Evolutionary conservation across 1,140 invertebrate genomes (phyloP).

Genomic region (Nasonia vitripennis): DNA sequence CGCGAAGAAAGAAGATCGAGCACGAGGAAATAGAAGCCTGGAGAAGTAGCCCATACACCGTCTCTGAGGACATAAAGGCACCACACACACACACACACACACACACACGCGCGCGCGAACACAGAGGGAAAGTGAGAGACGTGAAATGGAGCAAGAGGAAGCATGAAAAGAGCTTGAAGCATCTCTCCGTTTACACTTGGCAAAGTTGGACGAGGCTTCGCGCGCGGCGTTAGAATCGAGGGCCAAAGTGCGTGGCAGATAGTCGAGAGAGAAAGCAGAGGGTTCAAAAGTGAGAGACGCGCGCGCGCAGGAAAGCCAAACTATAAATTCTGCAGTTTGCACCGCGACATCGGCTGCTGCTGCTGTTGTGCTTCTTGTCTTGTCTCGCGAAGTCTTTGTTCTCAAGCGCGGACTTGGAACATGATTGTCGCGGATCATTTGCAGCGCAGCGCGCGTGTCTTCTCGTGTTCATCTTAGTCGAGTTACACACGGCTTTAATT

Average conservation of each 20-base stretch:
- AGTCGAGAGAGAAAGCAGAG: neutral
- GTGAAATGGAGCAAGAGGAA: conserved; percentile 1
- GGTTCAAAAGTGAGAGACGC: conserved; percentile 3
- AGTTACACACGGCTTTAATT: neutral
- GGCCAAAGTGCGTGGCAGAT: too few relatives aligned
- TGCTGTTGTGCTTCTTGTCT: neutral
- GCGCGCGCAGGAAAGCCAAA: neutral
- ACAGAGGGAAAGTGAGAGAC: neutral
- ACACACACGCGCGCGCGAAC: rapidly evolving
- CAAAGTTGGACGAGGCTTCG: neutral
- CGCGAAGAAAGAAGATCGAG: too few relatives aligned
- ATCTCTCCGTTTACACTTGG: conserved; percentile 26
- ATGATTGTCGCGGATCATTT: conserved; percentile 28
- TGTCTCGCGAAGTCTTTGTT: neutral
- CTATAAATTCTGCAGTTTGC: neutral
- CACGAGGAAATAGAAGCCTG: too few relatives aligned
- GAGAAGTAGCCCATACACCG: too few relatives aligned
- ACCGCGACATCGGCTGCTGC: neutral
- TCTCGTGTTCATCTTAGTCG: too few relatives aligned
- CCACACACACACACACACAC: too few relatives aligned
- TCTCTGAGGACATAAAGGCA: too few relatives aligned
- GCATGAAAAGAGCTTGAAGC: neutral
- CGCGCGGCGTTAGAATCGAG: neutral
- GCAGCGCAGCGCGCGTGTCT: neutral
- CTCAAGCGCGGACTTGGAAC: neutral